These are phyloP conservation scores for Chromobotia macracanthus DNA, from an alignment of 2,797 vertebrate genomes.

Conservation along the genomic window DNA sequence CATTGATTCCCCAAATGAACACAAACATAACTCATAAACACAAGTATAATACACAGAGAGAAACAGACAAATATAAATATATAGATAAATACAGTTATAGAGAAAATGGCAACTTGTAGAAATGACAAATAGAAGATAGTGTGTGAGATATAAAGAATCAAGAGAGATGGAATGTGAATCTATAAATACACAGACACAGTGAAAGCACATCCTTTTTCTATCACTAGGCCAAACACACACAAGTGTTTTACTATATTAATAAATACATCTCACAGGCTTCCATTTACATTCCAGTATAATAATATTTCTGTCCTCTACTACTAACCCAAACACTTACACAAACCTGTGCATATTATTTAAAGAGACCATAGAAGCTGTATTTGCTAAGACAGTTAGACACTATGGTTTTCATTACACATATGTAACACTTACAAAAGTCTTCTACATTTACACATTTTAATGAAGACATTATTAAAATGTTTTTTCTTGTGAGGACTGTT, in stretches of 20 bases:
- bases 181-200: neutral
- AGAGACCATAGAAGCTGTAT: too few species aligned
- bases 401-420: too few species aligned
- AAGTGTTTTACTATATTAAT: too few species aligned
- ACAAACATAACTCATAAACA: constrained; percentile 9
- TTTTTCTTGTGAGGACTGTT: too few species aligned
- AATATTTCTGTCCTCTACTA: neutral
- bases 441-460: too few species aligned
- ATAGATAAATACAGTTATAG: neutral
- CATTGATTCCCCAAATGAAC: constrained; percentile 30
- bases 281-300: neutral
- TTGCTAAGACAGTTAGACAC: too few species aligned
- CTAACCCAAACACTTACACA: too few species aligned
- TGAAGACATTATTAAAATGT: too few species aligned
- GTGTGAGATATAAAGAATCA: neutral
- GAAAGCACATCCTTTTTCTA: neutral
- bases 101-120: neutral
- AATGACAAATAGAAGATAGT: neutral
- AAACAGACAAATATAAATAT: neutral
- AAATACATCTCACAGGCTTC: too few species aligned
- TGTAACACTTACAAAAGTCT: too few species aligned
- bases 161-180: neutral
- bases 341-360: neutral
- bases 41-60: neutral
- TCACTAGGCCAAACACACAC: neutral